These are phyloP conservation scores for Dipus sagitta DNA, from an alignment of 2,797 vertebrate species.

Conservation along the genomic window DNA sequence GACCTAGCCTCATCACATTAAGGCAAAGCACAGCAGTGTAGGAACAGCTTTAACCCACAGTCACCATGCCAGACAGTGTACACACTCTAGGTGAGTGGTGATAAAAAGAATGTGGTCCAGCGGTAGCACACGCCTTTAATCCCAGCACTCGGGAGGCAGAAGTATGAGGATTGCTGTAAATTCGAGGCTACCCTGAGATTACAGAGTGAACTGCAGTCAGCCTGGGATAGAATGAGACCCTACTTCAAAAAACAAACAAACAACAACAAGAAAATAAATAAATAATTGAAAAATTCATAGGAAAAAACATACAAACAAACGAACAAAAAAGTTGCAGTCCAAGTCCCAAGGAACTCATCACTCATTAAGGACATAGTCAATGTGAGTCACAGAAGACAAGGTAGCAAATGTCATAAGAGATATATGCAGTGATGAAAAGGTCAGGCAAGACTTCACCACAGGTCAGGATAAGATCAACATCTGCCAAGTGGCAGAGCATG, in stretches of 20 bases:
- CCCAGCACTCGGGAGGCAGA: background rate
- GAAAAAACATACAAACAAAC: no score
- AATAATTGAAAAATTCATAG: no score
- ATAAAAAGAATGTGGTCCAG: conserved; percentile 2
- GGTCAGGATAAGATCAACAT: background rate
- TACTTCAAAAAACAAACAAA: background rate
- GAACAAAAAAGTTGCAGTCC: background rate
- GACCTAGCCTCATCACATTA: background rate
- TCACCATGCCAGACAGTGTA: background rate
- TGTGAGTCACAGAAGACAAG: background rate
- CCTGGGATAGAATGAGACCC: background rate
- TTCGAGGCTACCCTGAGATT: background rate
- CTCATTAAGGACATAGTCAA: background rate
- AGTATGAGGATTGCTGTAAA: background rate
- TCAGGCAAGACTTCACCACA: background rate
- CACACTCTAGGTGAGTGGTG: background rate
- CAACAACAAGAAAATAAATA: background rate
- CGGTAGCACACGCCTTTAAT: background rate
- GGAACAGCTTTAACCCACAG: background rate
- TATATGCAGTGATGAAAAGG: background rate
- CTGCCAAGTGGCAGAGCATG: background rate
- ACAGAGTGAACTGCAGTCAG: background rate
- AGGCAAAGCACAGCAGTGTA: conserved; percentile 26
- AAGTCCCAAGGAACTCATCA: background rate
- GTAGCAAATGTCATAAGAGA: background rate